phyloP scores from a whole-genome alignment of 2,888 invertebrate species.

The Phytoseiulus persimilis region DNA sequence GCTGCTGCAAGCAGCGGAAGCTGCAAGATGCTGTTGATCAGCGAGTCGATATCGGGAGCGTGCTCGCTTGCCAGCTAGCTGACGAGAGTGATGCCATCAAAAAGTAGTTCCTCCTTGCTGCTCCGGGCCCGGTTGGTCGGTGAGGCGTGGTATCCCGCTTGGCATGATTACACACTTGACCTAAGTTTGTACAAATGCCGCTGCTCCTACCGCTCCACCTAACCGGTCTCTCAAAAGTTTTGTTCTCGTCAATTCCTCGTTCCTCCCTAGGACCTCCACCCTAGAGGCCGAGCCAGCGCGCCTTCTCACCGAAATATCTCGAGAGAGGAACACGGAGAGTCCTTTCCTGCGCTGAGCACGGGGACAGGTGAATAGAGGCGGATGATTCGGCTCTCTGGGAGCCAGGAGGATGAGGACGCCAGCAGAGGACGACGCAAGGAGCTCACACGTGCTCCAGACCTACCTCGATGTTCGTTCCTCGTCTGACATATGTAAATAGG shows the following conservation, averaged over 20 bases:
- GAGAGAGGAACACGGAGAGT: neutral
- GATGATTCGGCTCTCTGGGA: too few species aligned
- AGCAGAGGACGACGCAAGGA: too few species aligned
- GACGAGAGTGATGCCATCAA: neutral
- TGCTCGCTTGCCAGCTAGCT: neutral
- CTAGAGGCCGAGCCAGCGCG: neutral
- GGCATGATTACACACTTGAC: slow-evolving; percentile 34
- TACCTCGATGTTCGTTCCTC: too few species aligned
- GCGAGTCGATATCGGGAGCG: slow-evolving; percentile 37
- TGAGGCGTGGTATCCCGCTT: slow-evolving; percentile 12
- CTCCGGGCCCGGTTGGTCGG: neutral
- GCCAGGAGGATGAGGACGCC: too few species aligned
- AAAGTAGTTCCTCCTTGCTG: slow-evolving; percentile 7
- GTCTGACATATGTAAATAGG: too few species aligned
- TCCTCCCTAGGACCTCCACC: neutral
- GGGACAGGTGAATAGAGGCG: too few species aligned
- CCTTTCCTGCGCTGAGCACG: too few species aligned
- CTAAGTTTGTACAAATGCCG: slow-evolving; percentile 26
- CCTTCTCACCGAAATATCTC: neutral
- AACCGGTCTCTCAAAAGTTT: neutral
- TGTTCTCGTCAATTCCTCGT: neutral
- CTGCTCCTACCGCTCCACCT: neutral
- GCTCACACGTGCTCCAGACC: too few species aligned
- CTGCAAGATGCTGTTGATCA: slow-evolving; percentile 37
- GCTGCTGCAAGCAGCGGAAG: neutral